Evolutionary conservation across 30 jellyfish, hydroid and myxozoan species (phyloP), one percentile per base, ranked within the genome.

Genomic region (Hydractinia echinata): DNA sequence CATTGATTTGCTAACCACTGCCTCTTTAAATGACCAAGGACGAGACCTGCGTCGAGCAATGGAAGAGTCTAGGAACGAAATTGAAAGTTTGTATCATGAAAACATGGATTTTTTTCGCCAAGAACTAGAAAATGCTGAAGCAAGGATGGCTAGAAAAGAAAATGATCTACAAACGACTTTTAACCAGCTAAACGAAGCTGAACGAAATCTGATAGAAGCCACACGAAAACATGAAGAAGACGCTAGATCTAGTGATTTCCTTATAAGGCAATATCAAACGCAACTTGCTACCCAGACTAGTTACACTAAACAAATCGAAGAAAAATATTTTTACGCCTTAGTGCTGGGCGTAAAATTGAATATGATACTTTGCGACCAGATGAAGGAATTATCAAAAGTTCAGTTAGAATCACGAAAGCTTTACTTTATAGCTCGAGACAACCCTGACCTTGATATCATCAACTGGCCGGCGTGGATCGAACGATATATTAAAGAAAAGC

Each of bases 261-360:
- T 85, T 16, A 85, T 90, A 30, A 49, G 77, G 44, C 88, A 90
- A 48, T 84, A 58, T 55, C 84, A 84, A 70, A 68, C 53, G 4
- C 89, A 82, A 82, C 74, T 84, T 18, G 81, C 81, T 39, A 92
- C 54, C 1, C 18, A 83, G 18, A 66, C 72, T 54, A 79, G 79
- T 14, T 72, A 78, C 55, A 64, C 80, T 49, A 84, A 77, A 39
- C 48, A 72, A 66, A 60, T 87, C 8, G 97, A 90, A 72, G 92
- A 90, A 55, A 90, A 84, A 51, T 90, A 90, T 71, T 90, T 90
- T 61, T 85, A 90, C 64, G 85, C 97, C 1, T 83, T 90, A 14
- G 10, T 90, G 21, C 92, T 90, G 62, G 97, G 97, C 48, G 97
- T 85, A 0, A 90, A 90, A 70, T 67, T 90, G 61, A 90, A 90